Conservation (phyloP, 30 jellyfish, hydroid and myxozoan species). For the Pelagia noctiluca region DNA sequence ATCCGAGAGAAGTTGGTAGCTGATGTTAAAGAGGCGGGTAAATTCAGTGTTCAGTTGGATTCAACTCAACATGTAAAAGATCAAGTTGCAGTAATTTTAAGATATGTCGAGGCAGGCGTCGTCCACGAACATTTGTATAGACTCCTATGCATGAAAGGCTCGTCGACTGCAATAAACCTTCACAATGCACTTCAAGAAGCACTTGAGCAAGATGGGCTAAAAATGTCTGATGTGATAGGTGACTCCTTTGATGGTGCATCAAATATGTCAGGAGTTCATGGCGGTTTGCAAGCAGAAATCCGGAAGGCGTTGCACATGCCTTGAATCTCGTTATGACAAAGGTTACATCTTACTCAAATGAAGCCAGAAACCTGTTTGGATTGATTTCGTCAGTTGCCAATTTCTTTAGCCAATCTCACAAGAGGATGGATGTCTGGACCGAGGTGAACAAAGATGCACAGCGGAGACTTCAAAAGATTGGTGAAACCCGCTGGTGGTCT, state of each 20-base stretch:
- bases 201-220: neutral
- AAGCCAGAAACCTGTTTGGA: neutral
- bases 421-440: constrained; percentile 9
- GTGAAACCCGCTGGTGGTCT: neutral
- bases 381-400: neutral
- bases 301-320: neutral
- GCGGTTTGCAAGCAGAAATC: constrained; percentile 1
- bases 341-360: neutral
- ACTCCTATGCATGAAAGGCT: neutral
- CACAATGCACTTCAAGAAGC: neutral
- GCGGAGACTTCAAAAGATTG: neutral
- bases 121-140: neutral
- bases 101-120: neutral
- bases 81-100: neutral
- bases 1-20: neutral
- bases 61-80: neutral
- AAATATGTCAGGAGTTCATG: neutral
- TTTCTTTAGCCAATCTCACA: neutral
- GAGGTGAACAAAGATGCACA: neutral
- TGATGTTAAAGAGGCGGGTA: neutral
- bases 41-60: neutral
- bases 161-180: neutral
- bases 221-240: neutral
- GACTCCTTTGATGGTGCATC: neutral
- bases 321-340: neutral